Evolutionary conservation across 2,888 invertebrate species (phyloP).

Genomic region (Clitarchus hookeri): DNA sequence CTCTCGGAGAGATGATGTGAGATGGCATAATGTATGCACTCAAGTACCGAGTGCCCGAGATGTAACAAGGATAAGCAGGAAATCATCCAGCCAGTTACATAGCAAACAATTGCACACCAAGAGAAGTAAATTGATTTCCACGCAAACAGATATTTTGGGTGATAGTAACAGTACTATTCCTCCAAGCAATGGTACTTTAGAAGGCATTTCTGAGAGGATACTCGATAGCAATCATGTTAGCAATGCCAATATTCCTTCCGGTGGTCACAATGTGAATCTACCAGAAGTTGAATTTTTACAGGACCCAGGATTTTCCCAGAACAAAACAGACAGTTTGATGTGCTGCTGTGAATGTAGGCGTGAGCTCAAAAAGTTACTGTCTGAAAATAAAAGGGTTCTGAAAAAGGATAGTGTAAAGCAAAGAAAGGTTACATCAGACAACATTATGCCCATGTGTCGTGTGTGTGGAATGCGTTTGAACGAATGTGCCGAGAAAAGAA

Average conservation of each 20-base stretch:
- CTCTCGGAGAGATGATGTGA: background rate
- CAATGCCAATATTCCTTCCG: background rate
- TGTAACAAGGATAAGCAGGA: background rate
- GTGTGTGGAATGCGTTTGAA: background rate
- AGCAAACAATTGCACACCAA: background rate
- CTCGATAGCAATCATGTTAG: background rate
- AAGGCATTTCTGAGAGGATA: background rate
- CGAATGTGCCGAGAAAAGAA: background rate
- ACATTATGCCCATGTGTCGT: background rate
- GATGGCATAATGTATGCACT: background rate
- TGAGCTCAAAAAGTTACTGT: background rate
- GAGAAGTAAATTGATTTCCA: background rate
- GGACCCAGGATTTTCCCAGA: background rate
- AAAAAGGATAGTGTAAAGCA: background rate
- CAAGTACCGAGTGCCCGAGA: background rate
- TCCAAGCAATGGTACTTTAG: background rate
- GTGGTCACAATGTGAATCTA: background rate
- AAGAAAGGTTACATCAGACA: background rate
- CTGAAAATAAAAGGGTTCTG: background rate
- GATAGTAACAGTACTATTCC: background rate
- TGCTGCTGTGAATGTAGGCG: constrained; percentile 33
- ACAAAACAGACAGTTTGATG: background rate
- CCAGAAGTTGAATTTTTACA: background rate
- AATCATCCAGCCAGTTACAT: background rate
- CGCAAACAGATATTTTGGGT: background rate